Conservation (phyloP, 1,140 invertebrate species). For the Eufriesea mexicana region DNA sequence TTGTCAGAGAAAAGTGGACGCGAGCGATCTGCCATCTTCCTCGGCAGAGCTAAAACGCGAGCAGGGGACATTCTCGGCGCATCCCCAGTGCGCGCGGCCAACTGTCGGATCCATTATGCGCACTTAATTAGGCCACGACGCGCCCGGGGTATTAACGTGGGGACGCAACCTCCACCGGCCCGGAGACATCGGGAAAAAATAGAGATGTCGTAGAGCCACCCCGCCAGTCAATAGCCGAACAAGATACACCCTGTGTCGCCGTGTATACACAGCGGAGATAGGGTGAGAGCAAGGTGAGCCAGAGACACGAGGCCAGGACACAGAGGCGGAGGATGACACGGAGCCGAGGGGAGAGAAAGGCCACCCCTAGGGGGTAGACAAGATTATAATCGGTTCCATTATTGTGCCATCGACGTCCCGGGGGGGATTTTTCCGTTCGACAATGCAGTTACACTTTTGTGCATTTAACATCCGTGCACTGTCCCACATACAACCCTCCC, state of each 20-base stretch:
- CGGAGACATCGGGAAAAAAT: slow-evolving; percentile 12
- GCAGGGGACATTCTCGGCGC: background rate
- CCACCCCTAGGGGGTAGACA: slow-evolving; percentile 79
- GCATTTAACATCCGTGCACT: slow-evolving; percentile 78
- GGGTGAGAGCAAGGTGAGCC: slow-evolving; percentile 58
- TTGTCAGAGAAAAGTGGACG: no score
- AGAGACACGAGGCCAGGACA: slow-evolving; percentile 32
- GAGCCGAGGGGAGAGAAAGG: background rate
- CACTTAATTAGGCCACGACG: slow-evolving; percentile 80
- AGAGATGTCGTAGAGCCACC: background rate
- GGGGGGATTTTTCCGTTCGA: slow-evolving; percentile 79
- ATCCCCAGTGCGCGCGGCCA: slow-evolving; percentile 73
- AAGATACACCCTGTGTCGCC: slow-evolving; percentile 69
- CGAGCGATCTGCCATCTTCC: no score
- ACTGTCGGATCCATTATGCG: slow-evolving; percentile 81
- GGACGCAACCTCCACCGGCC: slow-evolving; percentile 14
- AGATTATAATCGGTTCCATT: slow-evolving; percentile 83
- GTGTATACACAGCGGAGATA: slow-evolving; percentile 30
- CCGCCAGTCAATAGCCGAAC: slow-evolving; percentile 68
- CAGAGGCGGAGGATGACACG: slow-evolving; percentile 37
- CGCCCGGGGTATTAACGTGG: slow-evolving; percentile 54
- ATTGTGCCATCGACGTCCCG: slow-evolving; percentile 82
- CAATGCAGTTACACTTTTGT: slow-evolving; percentile 82
- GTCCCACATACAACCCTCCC: slow-evolving; percentile 58
- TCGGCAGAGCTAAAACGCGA: background rate